Evolutionary conservation across 2,113 vertebrate genomes (phyloP).

Genomic region (Phrynosoma platyrhinos): DNA sequence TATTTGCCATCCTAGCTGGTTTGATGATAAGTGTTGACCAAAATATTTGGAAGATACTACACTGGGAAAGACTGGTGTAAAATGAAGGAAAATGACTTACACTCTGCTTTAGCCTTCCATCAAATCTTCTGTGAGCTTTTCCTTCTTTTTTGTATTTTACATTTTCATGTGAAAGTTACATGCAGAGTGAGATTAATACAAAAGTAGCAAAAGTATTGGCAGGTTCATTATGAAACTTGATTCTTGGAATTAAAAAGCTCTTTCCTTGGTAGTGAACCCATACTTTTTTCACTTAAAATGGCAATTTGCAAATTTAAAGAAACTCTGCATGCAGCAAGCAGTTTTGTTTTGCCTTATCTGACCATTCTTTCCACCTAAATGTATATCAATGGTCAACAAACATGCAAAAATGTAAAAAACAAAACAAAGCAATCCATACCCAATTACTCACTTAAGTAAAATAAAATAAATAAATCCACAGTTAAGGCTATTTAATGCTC

Average conservation of each 20-base stretch:
- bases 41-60: not conserved
- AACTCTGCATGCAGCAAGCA: constrained; percentile 5
- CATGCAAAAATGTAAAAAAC: too few relatives aligned
- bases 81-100: too few relatives aligned
- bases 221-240: constrained; percentile 30
- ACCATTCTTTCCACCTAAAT: constrained; percentile 7
- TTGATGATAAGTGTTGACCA: too few relatives aligned
- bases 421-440: not conserved
- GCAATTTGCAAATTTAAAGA: constrained; percentile 43
- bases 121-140: not conserved
- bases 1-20: too few relatives aligned
- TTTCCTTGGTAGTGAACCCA: constrained; percentile 3
- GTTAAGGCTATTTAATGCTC: not conserved
- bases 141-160: not conserved
- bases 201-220: constrained; percentile 9
- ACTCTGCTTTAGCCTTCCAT: not conserved
- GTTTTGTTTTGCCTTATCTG: not conserved
- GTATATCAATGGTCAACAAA: not conserved
- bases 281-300: constrained; percentile 31
- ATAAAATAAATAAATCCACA: not conserved
- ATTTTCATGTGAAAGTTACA: not conserved
- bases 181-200: not conserved
- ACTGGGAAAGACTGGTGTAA: not conserved
- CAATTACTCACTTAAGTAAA: not conserved
- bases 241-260: constrained; percentile 20